A percentile compares a stretch with the other conserved stretches of the same genome.
phyloP scores from a whole-genome alignment of 2,888 invertebrate genomes.

The Agrochola circellaris region DNA sequence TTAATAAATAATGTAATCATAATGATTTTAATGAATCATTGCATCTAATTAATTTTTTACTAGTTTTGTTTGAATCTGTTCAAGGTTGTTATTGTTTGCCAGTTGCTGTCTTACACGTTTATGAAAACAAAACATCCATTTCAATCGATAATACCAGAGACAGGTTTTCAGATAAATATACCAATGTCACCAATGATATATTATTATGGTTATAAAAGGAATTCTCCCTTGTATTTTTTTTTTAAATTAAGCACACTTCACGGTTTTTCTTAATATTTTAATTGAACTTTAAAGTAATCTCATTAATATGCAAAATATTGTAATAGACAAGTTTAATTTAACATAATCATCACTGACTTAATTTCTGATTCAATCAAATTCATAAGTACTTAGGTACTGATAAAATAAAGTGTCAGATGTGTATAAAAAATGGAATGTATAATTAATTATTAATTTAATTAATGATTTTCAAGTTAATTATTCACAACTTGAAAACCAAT shows the following conservation, averaged over 20 bases:
- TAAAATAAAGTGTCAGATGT: conserved; percentile 31
- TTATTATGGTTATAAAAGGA: neutral
- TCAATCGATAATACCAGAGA: neutral
- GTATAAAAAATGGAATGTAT: neutral
- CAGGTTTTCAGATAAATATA: neutral
- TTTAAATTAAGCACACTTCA: neutral
- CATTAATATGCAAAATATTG: conserved; percentile 30
- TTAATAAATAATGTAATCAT: neutral
- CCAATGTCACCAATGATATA: neutral
- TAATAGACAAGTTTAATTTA: conserved; percentile 23
- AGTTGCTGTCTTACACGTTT: neutral
- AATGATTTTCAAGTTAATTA: too few relatives aligned
- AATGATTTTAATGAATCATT: conserved; percentile 33
- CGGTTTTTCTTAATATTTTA: conserved; percentile 5
- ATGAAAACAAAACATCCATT: neutral
- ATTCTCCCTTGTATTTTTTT: neutral
- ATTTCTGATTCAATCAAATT: conserved; percentile 21
- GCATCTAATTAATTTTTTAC: conserved; percentile 1
- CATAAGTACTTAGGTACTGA: too few relatives aligned
- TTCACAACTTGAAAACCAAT: neutral
- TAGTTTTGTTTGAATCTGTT: neutral
- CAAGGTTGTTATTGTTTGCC: conserved; percentile 23
- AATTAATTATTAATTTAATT: neutral
- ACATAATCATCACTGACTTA: conserved; percentile 10
- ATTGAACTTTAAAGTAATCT: conserved; percentile 11